Base-by-base conservation (phyloP, 2,888 invertebrate species). In the Zonitis immaculata region DNA sequence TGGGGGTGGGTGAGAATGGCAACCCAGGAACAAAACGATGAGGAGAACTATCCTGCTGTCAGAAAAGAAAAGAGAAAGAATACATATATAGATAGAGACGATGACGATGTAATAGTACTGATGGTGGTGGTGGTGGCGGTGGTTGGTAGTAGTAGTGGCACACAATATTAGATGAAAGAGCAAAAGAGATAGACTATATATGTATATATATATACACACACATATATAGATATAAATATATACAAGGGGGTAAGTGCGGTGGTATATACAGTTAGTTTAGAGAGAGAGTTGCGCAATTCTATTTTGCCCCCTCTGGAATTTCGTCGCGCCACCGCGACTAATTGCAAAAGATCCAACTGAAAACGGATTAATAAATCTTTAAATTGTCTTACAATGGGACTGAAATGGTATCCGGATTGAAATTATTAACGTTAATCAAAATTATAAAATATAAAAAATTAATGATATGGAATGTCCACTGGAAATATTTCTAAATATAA, bases 251-350 rank as follows among this genome's bases (percentile, higher is more conserved):
- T 35, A 49, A 49, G 22, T 30, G 22, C 47, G 35, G 35, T 35
- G 16, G n/a, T n/a, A n/a, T n/a, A n/a, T n/a, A n/a, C n/a, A n/a
- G n/a, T n/a, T 35, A 25, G 46, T 30, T 52, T n/a, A n/a, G n/a
- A 47, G 54, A 49, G 63, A 64, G 69, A 68, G 66, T 71, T 73
- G 73, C 73, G 72, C 72, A 72, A 73, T 70, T 68, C 66, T 49
- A 55, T 35, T 35, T 3, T 67, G 62, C 66, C 66, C 63, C 66
- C 66, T 64, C 44, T 42, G 52, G 42, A 48, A 44, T 44, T 54
- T 45, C 47, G 52, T 50, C 49, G 51, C 47, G 51, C 56, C 48
- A 54, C 62, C 59, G 52, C 55, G 54, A 59, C 61, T 61, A 63
- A 63, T 63, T 61, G 58, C 62, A 53, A 56, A 57, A 61, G 52